These are phyloP conservation scores for Calephelis perditalis DNA, from an alignment of 2,888 invertebrate species.

Conservation along the genomic window DNA sequence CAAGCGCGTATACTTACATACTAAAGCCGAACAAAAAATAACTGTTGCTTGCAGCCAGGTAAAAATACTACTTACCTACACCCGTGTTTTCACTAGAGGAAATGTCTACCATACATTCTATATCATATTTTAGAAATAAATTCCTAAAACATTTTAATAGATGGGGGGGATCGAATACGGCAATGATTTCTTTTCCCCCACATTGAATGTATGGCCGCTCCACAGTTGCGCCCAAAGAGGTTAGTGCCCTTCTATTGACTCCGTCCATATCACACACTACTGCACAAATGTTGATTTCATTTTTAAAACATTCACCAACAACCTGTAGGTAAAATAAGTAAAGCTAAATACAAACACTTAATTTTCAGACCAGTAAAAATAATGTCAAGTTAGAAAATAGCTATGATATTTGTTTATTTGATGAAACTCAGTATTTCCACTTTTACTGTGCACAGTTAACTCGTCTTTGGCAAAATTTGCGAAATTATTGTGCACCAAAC, in stretches of 20 bases:
- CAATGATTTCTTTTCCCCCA: background rate
- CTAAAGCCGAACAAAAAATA: too few relatives aligned
- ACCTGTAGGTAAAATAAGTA: constrained; percentile 26
- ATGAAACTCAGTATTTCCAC: too few relatives aligned
- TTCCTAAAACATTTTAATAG: constrained; percentile 22
- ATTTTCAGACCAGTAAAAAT: background rate
- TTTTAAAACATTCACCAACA: constrained; percentile 21
- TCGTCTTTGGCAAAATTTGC: too few relatives aligned
- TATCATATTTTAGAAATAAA: too few relatives aligned
- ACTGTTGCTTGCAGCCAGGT: too few relatives aligned
- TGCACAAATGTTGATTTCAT: constrained; percentile 22
- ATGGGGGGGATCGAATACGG: constrained; percentile 15
- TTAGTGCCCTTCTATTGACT: constrained; percentile 24
- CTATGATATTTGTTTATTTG: too few relatives aligned
- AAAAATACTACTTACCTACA: too few relatives aligned
- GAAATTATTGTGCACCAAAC: too few relatives aligned
- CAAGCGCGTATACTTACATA: too few relatives aligned
- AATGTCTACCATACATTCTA: too few relatives aligned
- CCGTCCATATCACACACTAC: constrained; percentile 28
- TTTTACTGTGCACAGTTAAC: too few relatives aligned
- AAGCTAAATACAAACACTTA: background rate
- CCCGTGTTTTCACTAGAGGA: too few relatives aligned
- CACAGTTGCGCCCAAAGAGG: constrained; percentile 22
- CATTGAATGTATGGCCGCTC: background rate
- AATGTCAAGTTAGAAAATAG: background rate